Base-by-base conservation (phyloP, 1,140 invertebrate species). In the Pectinophora gossypiella region DNA sequence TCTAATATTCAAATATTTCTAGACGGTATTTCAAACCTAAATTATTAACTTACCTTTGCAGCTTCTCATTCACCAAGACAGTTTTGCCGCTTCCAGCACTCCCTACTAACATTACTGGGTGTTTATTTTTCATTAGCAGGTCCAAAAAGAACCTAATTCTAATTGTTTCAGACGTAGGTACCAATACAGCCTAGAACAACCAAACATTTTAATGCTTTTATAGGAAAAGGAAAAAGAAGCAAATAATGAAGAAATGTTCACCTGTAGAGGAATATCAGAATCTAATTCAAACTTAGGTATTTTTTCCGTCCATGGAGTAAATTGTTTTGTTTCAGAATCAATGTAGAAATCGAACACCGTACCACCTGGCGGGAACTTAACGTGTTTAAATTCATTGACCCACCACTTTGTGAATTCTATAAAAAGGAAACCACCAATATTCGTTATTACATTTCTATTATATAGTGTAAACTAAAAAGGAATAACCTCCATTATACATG, bases 331-430 rank as follows among this genome's bases (percentile, higher is more conserved):
- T 83, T 98, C 96, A 15, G 90, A 76, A 79, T 99, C 96, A 72
- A 99, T 95, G 70, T 93, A 99, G 78, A 95, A 98, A 88, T 99
- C 97, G 82, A 99, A 99, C 7, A 99, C 96, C 5, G 96, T 98
- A n/a, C 94, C 95, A 50, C 93, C 92, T 16, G 91, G 43, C 0
- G 97, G 97, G 86, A 98, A 98, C 88, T 97, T 98, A 10, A 99
- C 90, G 36, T 94, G 95, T 85, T 99, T 99, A 80, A 98, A 99
- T 84, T 99, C 97, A 75, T 96, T 97, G 2, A 94, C 87, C 95
- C 96, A 99, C 97, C 97, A 99, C 90, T 99, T 98, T 7, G 95
- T 96, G 77, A 98, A 99, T 80, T 99, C 96, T 89, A 49, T 20
- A 36, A 53, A 15, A 10, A 46, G 9, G 19, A 35, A 22, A 47